Percentiles rank a stretch among this genome's conserved stretches.
These are phyloP conservation scores for Heliconius melpomene DNA, from an alignment of 1,140 invertebrate genomes.

Conservation along the genomic window DNA sequence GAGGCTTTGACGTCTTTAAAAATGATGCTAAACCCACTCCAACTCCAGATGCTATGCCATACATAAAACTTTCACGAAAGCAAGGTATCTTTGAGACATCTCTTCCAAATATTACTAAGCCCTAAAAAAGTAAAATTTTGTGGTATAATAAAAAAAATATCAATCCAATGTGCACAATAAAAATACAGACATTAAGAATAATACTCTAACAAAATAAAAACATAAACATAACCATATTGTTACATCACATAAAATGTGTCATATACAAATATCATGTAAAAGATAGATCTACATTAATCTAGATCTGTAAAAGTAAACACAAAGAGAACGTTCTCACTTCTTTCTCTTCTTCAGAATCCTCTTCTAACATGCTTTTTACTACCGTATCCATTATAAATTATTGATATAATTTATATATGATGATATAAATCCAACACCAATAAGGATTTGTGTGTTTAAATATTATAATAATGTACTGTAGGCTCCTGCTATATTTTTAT, in stretches of 20 bases:
- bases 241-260: background rate
- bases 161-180: conserved; percentile 2
- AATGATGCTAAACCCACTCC: conserved; percentile 82
- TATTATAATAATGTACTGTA: background rate
- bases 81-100: conserved; percentile 85
- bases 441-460: background rate
- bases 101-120: conserved; percentile 80
- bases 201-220: background rate
- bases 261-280: background rate
- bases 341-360: conserved; percentile 66
- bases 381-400: conserved; percentile 66
- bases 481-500: too few species aligned
- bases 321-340: conserved; percentile 47
- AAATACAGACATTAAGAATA: background rate
- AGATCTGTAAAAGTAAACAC: background rate
- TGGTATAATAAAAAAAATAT: background rate
- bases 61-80: conserved; percentile 83
- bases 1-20: conserved; percentile 83
- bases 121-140: conserved; percentile 55
- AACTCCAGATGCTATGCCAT: conserved; percentile 82
- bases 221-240: conserved; percentile 1
- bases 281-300: background rate
- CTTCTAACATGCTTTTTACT: conserved; percentile 71
- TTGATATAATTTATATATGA: conserved; percentile 8
- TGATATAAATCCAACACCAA: background rate